Evolutionary conservation across 2,113 vertebrate genomes (phyloP).

Genomic region (Platysternon megacephalum): DNA sequence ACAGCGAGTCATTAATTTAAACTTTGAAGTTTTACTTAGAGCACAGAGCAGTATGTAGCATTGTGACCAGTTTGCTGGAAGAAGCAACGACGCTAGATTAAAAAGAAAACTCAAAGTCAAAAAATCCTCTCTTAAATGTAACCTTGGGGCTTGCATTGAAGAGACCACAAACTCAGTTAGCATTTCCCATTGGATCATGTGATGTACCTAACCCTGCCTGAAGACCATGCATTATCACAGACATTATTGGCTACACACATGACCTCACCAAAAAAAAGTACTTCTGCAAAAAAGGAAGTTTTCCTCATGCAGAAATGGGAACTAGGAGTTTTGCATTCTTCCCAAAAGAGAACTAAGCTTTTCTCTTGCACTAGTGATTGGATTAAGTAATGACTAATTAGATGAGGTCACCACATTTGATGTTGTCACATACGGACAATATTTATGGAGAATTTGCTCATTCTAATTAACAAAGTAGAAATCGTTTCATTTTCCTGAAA

Average conservation of each 20-base stretch:
- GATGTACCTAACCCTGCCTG: neutral
- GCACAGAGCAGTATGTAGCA: neutral
- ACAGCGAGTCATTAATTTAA: slow-evolving; percentile 33
- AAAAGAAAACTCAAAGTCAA: slow-evolving; percentile 34
- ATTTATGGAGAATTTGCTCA: slow-evolving; percentile 55
- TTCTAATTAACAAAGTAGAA: slow-evolving; percentile 53
- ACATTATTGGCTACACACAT: neutral
- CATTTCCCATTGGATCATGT: neutral
- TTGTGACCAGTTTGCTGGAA: neutral
- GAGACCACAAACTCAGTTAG: neutral
- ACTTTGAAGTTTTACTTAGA: neutral
- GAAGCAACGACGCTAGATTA: neutral
- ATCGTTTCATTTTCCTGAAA: slow-evolving; percentile 61
- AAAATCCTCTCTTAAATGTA: neutral
- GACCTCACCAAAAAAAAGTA: slow-evolving; percentile 35
- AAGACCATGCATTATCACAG: slow-evolving; percentile 16
- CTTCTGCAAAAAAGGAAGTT: neutral
- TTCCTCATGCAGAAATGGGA: slow-evolving; percentile 26
- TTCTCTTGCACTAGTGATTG: slow-evolving; percentile 33
- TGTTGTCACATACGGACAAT: slow-evolving; percentile 13
- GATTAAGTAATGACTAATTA: slow-evolving; percentile 65
- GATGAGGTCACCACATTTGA: slow-evolving; percentile 58
- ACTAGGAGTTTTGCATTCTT: neutral
- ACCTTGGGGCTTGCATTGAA: neutral
- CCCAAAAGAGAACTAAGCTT: neutral